These are phyloP conservation scores for Thymelicus sylvestris DNA, from an alignment of 2,888 invertebrate species.

Conservation along the genomic window DNA sequence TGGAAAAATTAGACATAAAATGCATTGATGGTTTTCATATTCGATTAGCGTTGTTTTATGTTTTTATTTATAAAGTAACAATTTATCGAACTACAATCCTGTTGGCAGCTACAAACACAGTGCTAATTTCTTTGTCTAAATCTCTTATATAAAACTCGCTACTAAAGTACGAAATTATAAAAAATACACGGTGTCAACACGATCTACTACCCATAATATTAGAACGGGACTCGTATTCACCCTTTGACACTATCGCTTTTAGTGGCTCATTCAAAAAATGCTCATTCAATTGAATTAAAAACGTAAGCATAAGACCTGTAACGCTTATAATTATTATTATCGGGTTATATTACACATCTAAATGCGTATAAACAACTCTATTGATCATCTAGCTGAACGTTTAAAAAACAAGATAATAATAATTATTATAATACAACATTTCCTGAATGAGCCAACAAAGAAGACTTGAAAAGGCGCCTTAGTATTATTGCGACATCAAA, in stretches of 20 bases:
- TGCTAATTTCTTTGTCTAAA: slow-evolving; percentile 36
- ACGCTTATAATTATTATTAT: slow-evolving; percentile 2
- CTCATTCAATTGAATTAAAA: slow-evolving; percentile 5
- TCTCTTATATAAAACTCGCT: slow-evolving; percentile 57
- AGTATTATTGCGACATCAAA: slow-evolving; percentile 23
- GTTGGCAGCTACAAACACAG: slow-evolving; percentile 41
- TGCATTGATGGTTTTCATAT: too few species aligned
- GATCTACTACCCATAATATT: slow-evolving; percentile 47
- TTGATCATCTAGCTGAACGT: neutral
- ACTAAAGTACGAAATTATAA: slow-evolving; percentile 63
- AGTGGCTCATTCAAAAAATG: slow-evolving; percentile 32
- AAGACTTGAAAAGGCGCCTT: slow-evolving; percentile 20
- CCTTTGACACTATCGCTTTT: slow-evolving; percentile 1
- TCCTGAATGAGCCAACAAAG: slow-evolving; percentile 25
- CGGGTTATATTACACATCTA: neutral
- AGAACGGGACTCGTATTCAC: slow-evolving; percentile 26
- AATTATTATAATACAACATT: neutral
- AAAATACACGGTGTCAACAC: slow-evolving; percentile 59
- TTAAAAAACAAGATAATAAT: neutral
- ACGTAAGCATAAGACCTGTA: neutral
- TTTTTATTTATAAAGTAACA: neutral
- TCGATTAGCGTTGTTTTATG: too few species aligned
- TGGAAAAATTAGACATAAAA: too few species aligned
- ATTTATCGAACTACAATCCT: slow-evolving; percentile 1
- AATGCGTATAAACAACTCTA: neutral